A percentile compares a stretch with the other conserved stretches of the same genome.
phyloP scores from a whole-genome alignment of 1,140 invertebrate genomes.

The Bombus impatiens region DNA sequence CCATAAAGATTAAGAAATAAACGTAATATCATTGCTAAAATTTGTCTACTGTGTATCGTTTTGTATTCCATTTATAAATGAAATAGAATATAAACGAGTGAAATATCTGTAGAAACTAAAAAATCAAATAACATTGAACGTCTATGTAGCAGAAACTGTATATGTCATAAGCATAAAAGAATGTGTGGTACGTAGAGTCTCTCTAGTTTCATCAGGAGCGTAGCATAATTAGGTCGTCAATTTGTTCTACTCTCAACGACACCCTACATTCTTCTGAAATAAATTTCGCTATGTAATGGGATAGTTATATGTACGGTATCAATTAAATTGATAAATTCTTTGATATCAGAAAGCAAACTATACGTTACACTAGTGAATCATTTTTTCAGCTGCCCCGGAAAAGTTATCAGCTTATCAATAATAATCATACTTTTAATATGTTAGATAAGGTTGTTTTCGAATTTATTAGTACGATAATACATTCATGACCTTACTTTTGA shows the following conservation, averaged over 20 bases:
- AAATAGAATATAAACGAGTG: not conserved
- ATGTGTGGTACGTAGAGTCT: slow-evolving; percentile 35
- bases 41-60: not conserved
- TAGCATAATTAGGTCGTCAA: slow-evolving; percentile 66
- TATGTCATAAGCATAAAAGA: not conserved
- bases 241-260: slow-evolving; percentile 62
- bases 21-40: not conserved
- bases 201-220: slow-evolving; percentile 61
- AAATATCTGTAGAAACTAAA: not conserved
- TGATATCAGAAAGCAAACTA: not conserved
- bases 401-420: not conserved
- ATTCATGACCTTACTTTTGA: not conserved
- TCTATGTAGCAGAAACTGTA: not conserved
- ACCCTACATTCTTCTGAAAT: slow-evolving; percentile 62
- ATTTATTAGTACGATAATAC: not conserved
- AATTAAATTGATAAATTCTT: not conserved
- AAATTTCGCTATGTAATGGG: not conserved
- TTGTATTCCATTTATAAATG: not conserved
- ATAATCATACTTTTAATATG: not conserved
- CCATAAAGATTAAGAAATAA: not conserved
- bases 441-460: not conserved
- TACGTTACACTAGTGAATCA: not conserved
- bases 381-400: not conserved
- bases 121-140: not conserved
- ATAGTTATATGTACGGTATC: not conserved